A percentile compares a stretch with the other conserved stretches of the same genome.
Evolutionary conservation across 1,140 invertebrate genomes (phyloP).

Genomic region (Drosophila kanapiae): DNA sequence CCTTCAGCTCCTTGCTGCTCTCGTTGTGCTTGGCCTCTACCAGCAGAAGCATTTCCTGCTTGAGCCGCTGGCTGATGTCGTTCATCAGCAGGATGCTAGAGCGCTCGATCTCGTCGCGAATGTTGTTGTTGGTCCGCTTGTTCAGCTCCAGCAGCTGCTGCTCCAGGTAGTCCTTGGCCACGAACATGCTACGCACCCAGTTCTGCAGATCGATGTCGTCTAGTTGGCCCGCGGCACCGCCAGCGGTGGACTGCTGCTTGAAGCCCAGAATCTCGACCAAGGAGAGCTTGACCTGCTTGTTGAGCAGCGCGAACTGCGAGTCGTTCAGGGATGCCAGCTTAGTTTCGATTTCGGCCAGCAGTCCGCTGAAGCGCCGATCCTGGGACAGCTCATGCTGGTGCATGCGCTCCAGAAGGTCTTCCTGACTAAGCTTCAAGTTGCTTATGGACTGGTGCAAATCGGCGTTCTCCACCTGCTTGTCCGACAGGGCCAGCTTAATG

Average conservation of each 20-base stretch:
- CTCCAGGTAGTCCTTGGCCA: conserved; percentile 83
- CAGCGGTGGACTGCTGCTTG: conserved; percentile 52
- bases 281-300: conserved; percentile 75
- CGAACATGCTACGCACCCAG: conserved; percentile 83
- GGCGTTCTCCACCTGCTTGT: conserved; percentile 75
- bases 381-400: conserved; percentile 67
- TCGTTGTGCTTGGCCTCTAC: conserved; percentile 74
- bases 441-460: conserved; percentile 78
- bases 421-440: conserved; percentile 60
- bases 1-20: conserved; percentile 49
- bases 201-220: conserved; percentile 75
- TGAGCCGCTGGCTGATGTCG: conserved; percentile 78
- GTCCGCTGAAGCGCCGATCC: conserved; percentile 66
- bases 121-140: conserved; percentile 65
- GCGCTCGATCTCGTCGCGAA: conserved; percentile 76
- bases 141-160: conserved; percentile 70
- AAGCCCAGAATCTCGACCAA: conserved; percentile 83
- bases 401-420: conserved; percentile 70
- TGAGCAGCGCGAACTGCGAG: conserved; percentile 73
- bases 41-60: conserved; percentile 69
- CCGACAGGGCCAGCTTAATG: conserved; percentile 84
- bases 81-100: conserved; percentile 78
- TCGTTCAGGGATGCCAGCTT: conserved; percentile 68
- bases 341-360: conserved; percentile 73
- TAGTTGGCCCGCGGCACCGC: conserved; percentile 36